Evolutionary conservation across 2,797 vertebrate genomes (phyloP), one percentile per base, ranked within the genome.

Genomic region (Scleropages formosus): DNA sequence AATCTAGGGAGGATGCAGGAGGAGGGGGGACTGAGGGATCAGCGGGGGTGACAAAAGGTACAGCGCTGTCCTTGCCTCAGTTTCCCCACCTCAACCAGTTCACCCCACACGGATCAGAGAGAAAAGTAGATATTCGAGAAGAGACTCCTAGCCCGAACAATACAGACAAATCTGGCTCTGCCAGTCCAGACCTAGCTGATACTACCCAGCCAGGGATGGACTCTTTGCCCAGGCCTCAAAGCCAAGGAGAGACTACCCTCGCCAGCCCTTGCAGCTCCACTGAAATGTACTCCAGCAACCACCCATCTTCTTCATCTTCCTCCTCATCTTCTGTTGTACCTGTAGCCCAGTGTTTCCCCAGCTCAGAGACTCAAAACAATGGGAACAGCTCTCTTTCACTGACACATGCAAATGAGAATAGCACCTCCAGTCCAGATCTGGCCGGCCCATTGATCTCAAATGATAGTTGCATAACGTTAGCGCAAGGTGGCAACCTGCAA

Each of bases 181-280:
- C 75, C 74, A 75, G 91, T 65, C 88, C 87, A 8, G 88, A 93
- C 22, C 87, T 94, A 0, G 96, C 94, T 0, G 96, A 97, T 80
- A 98, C 96, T 10, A 98, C 96, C 0, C 96, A 98, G 75, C 96
- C 96, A 0, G 94, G 95, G 10, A 93, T 97, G 91, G 96, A 94
- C 58, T 78, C 85, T 26, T 78, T 83, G 56, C 79, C 80, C 39
- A 80, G 74, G 72, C 64, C 24, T 84, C 69, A 82, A 16, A 75
- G 46, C 60, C 72, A 77, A 65, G 69, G 67, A 1, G 91, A 92
- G 4, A 81, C 89, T 16, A 86, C 88, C 4, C 88, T 95, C 22
- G 92, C 92, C 79, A 96, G 94, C 80, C 95, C 95, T 16, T 96
- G 94, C 82, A 97, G 95, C 85, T 94, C 94, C 24, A 95, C 95